These are phyloP conservation scores for Porites evermanni DNA, from an alignment of 92 coral and sea anemone genomes.

Conservation along the genomic window DNA sequence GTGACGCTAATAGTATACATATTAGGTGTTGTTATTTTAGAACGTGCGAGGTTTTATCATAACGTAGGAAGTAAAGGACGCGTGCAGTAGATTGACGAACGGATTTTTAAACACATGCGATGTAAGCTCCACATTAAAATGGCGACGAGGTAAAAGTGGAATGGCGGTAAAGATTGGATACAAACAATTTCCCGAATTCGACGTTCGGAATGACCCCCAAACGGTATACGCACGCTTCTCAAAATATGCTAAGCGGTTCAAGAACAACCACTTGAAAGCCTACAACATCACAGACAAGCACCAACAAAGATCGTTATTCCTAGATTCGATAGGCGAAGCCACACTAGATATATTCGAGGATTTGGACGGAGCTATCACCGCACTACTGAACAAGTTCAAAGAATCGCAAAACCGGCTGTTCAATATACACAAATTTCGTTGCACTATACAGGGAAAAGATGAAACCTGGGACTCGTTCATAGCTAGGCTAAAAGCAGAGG, in stretches of 20 bases:
- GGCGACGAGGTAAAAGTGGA: no score
- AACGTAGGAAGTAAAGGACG: no score
- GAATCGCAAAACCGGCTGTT: constrained; percentile 6
- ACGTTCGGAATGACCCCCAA: background rate
- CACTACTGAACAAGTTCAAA: constrained; percentile 1
- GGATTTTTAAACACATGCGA: no score
- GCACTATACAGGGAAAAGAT: background rate
- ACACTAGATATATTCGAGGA: background rate
- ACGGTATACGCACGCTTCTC: background rate
- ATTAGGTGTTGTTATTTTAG: no score
- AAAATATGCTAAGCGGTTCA: background rate
- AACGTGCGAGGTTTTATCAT: no score
- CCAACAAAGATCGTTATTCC: constrained; percentile 1
- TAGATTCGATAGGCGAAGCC: background rate
- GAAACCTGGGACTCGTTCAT: background rate
- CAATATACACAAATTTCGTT: constrained; percentile 14
- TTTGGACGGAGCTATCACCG: background rate
- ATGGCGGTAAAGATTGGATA: no score
- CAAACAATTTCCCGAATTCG: no score
- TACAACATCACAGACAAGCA: constrained; percentile 7
- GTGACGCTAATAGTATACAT: no score
- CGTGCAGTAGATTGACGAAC: no score
- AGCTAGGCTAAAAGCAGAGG: background rate
- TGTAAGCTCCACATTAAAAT: no score
- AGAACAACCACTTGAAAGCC: background rate